phyloP scores from a whole-genome alignment of 1,140 invertebrate species.

The Diprion similis region DNA sequence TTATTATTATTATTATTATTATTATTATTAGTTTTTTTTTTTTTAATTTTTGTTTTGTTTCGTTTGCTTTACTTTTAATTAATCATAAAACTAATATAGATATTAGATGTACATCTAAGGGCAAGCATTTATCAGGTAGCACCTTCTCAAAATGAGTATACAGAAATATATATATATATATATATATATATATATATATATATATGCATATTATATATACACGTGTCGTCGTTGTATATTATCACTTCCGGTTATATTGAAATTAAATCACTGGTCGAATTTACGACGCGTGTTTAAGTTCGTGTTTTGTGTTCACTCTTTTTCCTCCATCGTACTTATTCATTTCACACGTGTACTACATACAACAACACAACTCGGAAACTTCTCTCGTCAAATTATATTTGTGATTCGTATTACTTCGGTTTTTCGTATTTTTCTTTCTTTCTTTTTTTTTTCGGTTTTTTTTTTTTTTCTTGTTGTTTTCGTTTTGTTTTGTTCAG shows the following conservation, averaged over 20 bases:
- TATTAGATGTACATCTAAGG: conserved; percentile 21
- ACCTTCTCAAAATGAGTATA: conserved; percentile 33
- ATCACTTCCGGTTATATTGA: no score
- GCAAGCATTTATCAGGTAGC: conserved; percentile 41
- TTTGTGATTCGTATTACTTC: no score
- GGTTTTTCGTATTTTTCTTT: no score
- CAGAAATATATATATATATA: background rate
- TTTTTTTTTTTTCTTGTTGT: background rate
- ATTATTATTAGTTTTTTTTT: background rate
- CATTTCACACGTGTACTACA: no score
- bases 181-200: no score
- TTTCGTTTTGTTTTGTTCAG: background rate
- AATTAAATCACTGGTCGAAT: no score
- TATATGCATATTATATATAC: no score
- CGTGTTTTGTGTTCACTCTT: background rate
- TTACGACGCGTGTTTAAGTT: no score
- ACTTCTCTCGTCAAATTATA: no score
- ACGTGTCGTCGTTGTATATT: no score
- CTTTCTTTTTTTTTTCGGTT: background rate
- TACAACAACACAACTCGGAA: no score
- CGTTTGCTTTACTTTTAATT: background rate
- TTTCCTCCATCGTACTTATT: background rate
- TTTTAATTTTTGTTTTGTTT: background rate
- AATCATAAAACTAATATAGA: background rate
- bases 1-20: no score